Evolutionary conservation across 2,888 invertebrate genomes (phyloP).

Genomic region (Acanthoscelides obtectus): DNA sequence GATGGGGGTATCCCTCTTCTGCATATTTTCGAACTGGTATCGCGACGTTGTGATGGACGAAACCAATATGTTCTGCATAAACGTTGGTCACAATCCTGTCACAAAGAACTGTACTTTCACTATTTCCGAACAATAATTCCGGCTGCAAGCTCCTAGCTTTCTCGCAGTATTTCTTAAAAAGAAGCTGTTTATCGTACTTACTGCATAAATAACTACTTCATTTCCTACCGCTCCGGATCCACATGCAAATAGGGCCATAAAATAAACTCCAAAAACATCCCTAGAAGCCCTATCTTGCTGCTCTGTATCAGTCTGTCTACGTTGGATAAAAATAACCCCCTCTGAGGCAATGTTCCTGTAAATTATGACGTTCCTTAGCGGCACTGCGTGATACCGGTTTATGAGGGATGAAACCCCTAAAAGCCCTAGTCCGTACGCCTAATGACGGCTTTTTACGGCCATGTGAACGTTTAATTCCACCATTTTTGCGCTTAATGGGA

Average conservation of each 20-base stretch:
- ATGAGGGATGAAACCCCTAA: neutral
- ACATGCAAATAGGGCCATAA: neutral
- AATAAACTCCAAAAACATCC: neutral
- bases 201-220: neutral
- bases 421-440: neutral
- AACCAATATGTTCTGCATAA: too few relatives aligned
- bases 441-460: neutral
- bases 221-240: neutral
- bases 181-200: neutral
- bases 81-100: too few relatives aligned
- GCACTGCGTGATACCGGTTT: neutral
- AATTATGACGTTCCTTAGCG: neutral
- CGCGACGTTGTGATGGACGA: too few relatives aligned
- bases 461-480: neutral
- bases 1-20: too few relatives aligned
- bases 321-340: neutral
- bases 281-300: neutral
- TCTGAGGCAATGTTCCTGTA: neutral
- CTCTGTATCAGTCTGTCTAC: neutral
- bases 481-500: neutral
- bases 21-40: too few relatives aligned
- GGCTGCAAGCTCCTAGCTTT: too few relatives aligned
- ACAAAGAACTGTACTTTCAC: too few relatives aligned
- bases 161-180: neutral
- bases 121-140: too few relatives aligned